These are phyloP conservation scores for Heterohyrax brucei DNA, from an alignment of 2,797 vertebrate genomes.

Conservation along the genomic window DNA sequence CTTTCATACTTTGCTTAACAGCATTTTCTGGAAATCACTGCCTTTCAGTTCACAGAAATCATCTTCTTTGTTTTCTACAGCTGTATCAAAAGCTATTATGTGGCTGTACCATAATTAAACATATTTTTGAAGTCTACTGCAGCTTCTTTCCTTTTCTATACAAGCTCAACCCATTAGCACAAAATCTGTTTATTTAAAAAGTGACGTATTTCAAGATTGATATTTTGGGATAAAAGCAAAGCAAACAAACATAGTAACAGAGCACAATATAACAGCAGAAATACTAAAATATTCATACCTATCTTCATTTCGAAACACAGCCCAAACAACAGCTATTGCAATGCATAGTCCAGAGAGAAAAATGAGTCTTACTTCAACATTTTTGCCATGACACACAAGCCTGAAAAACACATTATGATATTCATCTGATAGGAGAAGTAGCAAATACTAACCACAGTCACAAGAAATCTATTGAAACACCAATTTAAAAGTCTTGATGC, in stretches of 20 bases:
- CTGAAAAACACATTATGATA: slow-evolving; percentile 87
- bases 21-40: slow-evolving; percentile 56
- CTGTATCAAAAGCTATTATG: not conserved
- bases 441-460: slow-evolving; percentile 42
- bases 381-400: slow-evolving; percentile 90
- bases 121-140: slow-evolving; percentile 38
- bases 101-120: not conserved
- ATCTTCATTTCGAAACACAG: slow-evolving; percentile 97
- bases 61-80: not conserved
- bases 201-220: slow-evolving; percentile 52
- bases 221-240: slow-evolving; percentile 52
- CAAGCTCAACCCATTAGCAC: slow-evolving; percentile 38
- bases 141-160: slow-evolving; percentile 56
- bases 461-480: slow-evolving; percentile 47
- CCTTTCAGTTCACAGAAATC: slow-evolving; percentile 7
- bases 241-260: slow-evolving; percentile 44
- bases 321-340: slow-evolving; percentile 94
- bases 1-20: slow-evolving; percentile 63
- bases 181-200: slow-evolving; percentile 56
- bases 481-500: slow-evolving; percentile 35
- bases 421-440: slow-evolving; percentile 17
- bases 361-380: slow-evolving; percentile 93
- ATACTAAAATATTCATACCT: slow-evolving; percentile 91
- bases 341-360: slow-evolving; percentile 94
- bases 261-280: slow-evolving; percentile 38